Conservation (phyloP, 2,888 invertebrate species). For the Pristionchus exspectatus region DNA sequence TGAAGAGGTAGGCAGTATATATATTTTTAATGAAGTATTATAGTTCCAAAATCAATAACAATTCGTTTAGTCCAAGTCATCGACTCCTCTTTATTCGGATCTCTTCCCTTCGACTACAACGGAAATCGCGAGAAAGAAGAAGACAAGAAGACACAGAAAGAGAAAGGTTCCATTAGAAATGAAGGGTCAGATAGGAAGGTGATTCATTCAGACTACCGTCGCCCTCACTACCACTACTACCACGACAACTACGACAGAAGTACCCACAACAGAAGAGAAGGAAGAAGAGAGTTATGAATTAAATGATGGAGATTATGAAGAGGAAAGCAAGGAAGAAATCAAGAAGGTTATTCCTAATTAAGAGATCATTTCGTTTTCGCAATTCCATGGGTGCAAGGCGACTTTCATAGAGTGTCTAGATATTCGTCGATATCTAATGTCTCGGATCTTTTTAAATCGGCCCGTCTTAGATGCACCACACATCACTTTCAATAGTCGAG, state of each 20-base stretch:
- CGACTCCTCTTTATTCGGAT: slow-evolving; percentile 11
- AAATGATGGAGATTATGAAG: slow-evolving; percentile 37
- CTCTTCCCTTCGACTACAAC: slow-evolving; percentile 24
- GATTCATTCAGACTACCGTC: not conserved
- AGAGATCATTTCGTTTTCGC: no score
- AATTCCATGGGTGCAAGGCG: not conserved
- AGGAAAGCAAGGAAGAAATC: not conserved
- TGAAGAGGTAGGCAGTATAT: not conserved
- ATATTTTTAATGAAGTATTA: not conserved
- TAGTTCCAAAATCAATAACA: not conserved
- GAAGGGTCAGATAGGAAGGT: not conserved
- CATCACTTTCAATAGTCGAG: slow-evolving; percentile 3
- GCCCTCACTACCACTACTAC: slow-evolving; percentile 14
- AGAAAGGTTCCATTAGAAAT: not conserved
- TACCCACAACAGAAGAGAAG: slow-evolving; percentile 18
- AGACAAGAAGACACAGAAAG: slow-evolving; percentile 40
- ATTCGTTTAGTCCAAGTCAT: not conserved
- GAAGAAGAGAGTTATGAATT: slow-evolving; percentile 51
- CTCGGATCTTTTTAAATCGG: not conserved
- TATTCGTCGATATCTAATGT: not conserved
- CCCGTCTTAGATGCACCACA: not conserved
- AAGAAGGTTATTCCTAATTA: no score
- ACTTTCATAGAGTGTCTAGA: not conserved
- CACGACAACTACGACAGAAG: slow-evolving; percentile 41
- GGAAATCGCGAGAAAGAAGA: not conserved